Evolutionary conservation across 1,140 invertebrate genomes (phyloP).

Genomic region (Macrotrachela quadricornifera): DNA sequence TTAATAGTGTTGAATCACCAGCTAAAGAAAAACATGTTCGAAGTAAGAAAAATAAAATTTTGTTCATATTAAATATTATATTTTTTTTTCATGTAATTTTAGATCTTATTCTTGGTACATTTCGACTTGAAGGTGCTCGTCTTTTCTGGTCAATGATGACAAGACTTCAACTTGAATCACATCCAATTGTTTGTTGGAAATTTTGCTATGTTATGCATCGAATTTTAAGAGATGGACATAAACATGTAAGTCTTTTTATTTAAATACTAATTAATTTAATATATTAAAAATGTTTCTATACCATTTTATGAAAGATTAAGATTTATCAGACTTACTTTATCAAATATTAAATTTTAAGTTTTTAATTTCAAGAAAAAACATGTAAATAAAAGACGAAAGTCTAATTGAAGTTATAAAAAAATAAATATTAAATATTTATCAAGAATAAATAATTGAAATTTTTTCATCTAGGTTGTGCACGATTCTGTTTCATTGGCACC

Average conservation of each 20-base stretch:
- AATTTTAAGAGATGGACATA: conserved; percentile 75
- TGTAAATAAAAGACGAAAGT: too few species aligned
- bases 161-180: conserved; percentile 61
- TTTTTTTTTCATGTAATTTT: too few species aligned
- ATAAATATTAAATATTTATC: too few species aligned
- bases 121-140: conserved; percentile 62
- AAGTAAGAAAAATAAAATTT: conserved; percentile 35
- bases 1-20: conserved; percentile 45
- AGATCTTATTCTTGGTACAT: conserved; percentile 82
- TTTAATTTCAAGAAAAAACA: too few species aligned
- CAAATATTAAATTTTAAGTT: too few species aligned
- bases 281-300: too few species aligned
- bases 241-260: conserved; percentile 43
- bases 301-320: too few species aligned
- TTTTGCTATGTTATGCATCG: conserved; percentile 93
- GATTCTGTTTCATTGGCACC: not conserved
- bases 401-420: too few species aligned
- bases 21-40: conserved; percentile 92
- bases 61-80: too few species aligned
- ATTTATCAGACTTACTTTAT: too few species aligned
- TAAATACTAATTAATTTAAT: too few species aligned
- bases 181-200: conserved; percentile 89
- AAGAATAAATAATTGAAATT: too few species aligned
- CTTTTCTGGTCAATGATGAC: conserved; percentile 61
- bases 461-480: not conserved